A percentile compares a stretch with the other conserved stretches of the same genome.
phyloP scores from a whole-genome alignment of 1,140 invertebrate genomes.

The Drosophila lowei region DNA sequence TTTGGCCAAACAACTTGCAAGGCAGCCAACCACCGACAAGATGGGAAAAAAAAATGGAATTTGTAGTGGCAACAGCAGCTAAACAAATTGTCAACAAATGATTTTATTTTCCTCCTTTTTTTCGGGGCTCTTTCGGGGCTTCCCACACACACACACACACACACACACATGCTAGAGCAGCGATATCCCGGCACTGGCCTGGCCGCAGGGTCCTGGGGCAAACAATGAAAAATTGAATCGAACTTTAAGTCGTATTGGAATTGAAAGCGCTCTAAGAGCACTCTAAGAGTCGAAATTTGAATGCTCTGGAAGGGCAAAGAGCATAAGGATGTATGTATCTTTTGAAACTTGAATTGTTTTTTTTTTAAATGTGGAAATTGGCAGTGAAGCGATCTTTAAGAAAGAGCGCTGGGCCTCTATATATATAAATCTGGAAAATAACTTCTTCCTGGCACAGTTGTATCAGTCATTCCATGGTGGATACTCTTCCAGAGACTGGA shows the following conservation, averaged over 20 bases:
- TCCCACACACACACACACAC: conserved; percentile 13
- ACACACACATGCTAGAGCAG: conserved; percentile 34
- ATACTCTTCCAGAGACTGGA: no score
- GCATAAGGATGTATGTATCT: no score
- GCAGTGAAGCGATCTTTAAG: no score
- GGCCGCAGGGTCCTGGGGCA: conserved; percentile 50
- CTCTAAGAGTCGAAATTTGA: conserved; percentile 10
- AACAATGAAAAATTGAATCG: conserved; percentile 68
- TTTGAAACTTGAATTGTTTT: no score
- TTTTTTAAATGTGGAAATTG: no score
- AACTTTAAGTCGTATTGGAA: conserved; percentile 54
- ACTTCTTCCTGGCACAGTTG: no score
- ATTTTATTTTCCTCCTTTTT: conserved; percentile 70
- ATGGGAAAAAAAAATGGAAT: conserved; percentile 43
- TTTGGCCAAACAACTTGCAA: conserved; percentile 77
- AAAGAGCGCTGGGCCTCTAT: no score
- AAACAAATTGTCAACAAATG: conserved; percentile 81
- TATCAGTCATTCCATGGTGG: no score
- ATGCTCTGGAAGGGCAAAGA: neutral
- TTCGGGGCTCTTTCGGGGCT: conserved; percentile 40
- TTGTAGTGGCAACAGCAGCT: conserved; percentile 79
- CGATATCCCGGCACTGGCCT: conserved; percentile 30
- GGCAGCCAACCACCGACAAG: conserved; percentile 1
- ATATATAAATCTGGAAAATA: no score
- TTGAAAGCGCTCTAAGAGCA: conserved; percentile 7